Conservation (phyloP, 2,113 vertebrate genomes). For the Crotalus tigris region DNA sequence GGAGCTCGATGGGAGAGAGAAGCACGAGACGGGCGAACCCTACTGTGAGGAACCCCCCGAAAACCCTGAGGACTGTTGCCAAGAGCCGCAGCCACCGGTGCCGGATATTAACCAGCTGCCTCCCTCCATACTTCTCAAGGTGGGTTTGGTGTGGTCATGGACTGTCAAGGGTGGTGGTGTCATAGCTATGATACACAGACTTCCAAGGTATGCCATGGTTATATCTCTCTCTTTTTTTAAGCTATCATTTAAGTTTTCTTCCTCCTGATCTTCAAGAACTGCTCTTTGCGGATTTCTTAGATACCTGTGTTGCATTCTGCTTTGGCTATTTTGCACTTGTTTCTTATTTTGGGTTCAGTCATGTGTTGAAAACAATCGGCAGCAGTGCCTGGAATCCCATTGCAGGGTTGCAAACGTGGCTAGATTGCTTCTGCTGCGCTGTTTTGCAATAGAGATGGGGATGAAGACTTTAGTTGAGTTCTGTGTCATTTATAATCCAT, state of each 20-base stretch:
- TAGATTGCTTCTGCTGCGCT: background rate
- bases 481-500: background rate
- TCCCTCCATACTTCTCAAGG: conserved; percentile 94
- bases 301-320: too few relatives aligned
- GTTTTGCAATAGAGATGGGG: background rate
- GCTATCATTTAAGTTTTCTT: background rate
- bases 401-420: background rate
- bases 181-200: background rate
- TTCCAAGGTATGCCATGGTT: too few relatives aligned
- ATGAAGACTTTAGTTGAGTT: background rate
- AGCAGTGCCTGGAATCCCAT: background rate
- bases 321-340: background rate
- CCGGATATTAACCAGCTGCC: conserved; percentile 90
- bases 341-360: background rate
- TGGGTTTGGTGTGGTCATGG: conserved; percentile 56
- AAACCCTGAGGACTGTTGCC: conserved; percentile 53
- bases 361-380: background rate
- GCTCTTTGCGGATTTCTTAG: background rate
- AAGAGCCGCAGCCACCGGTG: conserved; percentile 50
- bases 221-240: background rate
- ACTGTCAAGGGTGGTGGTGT: too few relatives aligned
- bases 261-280: background rate
- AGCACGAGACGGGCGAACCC: conserved; percentile 60
- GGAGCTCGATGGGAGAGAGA: background rate
- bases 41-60: conserved; percentile 67